phyloP scores from a whole-genome alignment of 1,140 invertebrate species.

The Lutraria rhynchaena region DNA sequence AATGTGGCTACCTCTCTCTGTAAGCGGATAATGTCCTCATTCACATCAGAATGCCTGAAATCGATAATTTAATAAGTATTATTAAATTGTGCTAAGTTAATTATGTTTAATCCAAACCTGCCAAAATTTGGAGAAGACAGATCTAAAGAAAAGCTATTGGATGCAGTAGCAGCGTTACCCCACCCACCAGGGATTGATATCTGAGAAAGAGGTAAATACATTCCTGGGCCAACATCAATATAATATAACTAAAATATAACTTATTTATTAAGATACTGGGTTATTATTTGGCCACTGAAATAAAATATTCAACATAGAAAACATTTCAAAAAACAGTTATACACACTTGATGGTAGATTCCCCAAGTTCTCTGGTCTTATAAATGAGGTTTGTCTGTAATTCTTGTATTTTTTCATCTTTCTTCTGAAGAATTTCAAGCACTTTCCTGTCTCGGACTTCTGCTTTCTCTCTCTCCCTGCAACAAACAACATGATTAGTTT shows the following conservation, averaged over 20 bases:
- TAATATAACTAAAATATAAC: background rate
- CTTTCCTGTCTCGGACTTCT: slow-evolving; percentile 79
- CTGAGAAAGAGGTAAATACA: no score
- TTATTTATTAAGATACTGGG: background rate
- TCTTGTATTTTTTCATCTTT: slow-evolving; percentile 81
- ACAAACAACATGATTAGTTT: no score
- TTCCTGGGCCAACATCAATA: no score
- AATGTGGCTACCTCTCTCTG: slow-evolving; percentile 68
- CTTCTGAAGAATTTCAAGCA: slow-evolving; percentile 79
- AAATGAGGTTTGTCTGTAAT: slow-evolving; percentile 71
- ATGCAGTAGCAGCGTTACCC: no score
- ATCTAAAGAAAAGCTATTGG: no score
- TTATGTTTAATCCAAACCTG: background rate
- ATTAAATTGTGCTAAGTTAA: background rate
- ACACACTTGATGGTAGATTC: slow-evolving; percentile 70
- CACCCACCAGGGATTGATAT: no score
- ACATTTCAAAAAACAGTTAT: slow-evolving; percentile 38
- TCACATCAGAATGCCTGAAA: slow-evolving; percentile 71
- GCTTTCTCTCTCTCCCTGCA: slow-evolving; percentile 81
- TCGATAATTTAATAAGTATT: no score
- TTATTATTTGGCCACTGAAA: background rate
- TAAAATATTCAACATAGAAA: background rate
- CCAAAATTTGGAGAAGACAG: no score
- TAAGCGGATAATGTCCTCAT: slow-evolving; percentile 66
- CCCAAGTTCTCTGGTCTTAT: slow-evolving; percentile 72